Conservation (phyloP, 35 echinoderm and acorn worm genomes). For the Amphiura filiformis region DNA sequence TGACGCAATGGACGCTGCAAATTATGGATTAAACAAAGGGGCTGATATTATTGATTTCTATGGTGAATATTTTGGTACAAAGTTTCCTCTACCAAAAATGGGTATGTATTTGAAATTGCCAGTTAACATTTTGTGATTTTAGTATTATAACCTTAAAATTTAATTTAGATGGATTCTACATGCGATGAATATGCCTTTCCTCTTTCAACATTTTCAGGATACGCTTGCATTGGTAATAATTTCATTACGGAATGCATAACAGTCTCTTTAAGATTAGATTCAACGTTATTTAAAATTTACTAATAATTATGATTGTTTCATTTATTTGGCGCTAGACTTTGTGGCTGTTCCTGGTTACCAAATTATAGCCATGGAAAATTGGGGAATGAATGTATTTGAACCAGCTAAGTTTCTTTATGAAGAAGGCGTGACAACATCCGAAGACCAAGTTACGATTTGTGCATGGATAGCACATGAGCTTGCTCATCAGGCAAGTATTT, state of each 20-base stretch:
- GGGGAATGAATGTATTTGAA: slow-evolving; percentile 79
- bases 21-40: slow-evolving; percentile 72
- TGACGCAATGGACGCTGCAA: slow-evolving; percentile 60
- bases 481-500: slow-evolving; percentile 85
- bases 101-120: too few species aligned
- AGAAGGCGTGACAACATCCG: slow-evolving; percentile 60
- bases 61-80: slow-evolving; percentile 60
- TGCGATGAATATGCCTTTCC: too few species aligned
- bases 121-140: too few species aligned
- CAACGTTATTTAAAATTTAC: too few species aligned
- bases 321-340: too few species aligned
- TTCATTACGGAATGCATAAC: too few species aligned
- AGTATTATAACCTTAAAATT: too few species aligned
- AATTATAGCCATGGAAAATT: slow-evolving; percentile 92
- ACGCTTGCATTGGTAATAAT: too few species aligned
- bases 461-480: slow-evolving; percentile 81
- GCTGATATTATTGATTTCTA: slow-evolving; percentile 73
- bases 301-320: too few species aligned
- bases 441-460: slow-evolving; percentile 54
- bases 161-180: too few species aligned
- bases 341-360: slow-evolving; percentile 89
- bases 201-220: too few species aligned
- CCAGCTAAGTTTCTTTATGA: slow-evolving; percentile 69
- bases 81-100: slow-evolving; percentile 88
- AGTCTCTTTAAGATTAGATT: too few species aligned